Evolutionary conservation across 2,797 vertebrate species (phyloP), one percentile per base, ranked within the genome.

Genomic region (Cirrhinus mrigala): DNA sequence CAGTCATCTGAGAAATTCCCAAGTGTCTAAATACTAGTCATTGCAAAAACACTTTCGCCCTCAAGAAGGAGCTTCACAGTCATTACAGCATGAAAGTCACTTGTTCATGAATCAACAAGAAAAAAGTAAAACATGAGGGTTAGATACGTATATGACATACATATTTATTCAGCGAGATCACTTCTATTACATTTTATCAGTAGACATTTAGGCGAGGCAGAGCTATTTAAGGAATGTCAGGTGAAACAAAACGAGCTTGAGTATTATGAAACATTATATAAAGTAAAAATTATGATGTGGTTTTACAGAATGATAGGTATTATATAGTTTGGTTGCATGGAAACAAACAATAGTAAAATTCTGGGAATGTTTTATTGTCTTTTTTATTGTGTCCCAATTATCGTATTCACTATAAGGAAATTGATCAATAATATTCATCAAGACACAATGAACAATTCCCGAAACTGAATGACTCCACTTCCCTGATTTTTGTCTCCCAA

Each of bases 381-480:
- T 58, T 58, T 77, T 60, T 33, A 44, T 44, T 24, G 33, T 78
- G 54, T 60, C 22, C 2, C 0, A 75, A 60, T 77, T 15, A 4
- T 76, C 6, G 15, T 2, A 56, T n/a, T 2, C 37, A 33, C 12
- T 15, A 56, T 58, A 64, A 64, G 2, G 18, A 79, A 22, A 29
- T 66, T 20, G 18, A 44, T 12, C 24, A 29, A 44, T 58, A 20
- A 15, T 44, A 44, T n/a, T 70, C 16, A 54, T 7, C 76, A 62
- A 3, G 20, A 15, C 12, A 62, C 20, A 73, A 46, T 4, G 56
- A 79, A 79, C 24, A 4, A 71, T 73, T 73, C 24, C 2, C 1
- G 15, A 79, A 78, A 79, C 70, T 15, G 33, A 70, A 27, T 20
- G 15, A 81, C 48, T 73, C n/a, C 40, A 44, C 71, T 60, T 84